These are phyloP conservation scores for Apis mellifera DNA, from an alignment of 1,140 invertebrate genomes.

Conservation along the genomic window DNA sequence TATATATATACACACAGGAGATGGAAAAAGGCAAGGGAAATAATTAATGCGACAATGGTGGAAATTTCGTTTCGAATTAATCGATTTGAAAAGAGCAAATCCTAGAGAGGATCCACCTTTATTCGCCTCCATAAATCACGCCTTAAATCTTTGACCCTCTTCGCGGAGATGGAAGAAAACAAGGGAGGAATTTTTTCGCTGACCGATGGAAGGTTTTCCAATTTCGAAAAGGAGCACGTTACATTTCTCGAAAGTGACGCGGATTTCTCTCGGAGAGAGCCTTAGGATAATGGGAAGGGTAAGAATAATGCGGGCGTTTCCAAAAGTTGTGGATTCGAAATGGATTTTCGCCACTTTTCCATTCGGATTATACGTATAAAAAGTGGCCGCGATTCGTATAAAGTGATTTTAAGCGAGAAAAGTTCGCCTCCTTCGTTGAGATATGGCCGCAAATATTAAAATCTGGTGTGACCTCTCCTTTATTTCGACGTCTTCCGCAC, in stretches of 20 bases:
- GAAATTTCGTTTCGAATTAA: too few species aligned
- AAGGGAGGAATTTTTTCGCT: not conserved
- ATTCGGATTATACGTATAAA: too few species aligned
- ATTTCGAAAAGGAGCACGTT: constrained; percentile 5
- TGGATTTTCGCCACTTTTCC: constrained; percentile 66
- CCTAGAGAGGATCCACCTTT: too few species aligned
- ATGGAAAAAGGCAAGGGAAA: constrained; percentile 1
- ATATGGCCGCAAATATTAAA: constrained; percentile 77
- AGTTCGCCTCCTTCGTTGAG: constrained; percentile 67
- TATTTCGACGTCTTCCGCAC: not conserved
- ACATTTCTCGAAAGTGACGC: not conserved
- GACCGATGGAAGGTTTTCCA: constrained; percentile 17
- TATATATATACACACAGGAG: not conserved
- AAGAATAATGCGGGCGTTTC: constrained; percentile 69
- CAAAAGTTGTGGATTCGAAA: constrained; percentile 60
- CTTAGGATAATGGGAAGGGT: constrained; percentile 60
- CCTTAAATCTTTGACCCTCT: too few species aligned
- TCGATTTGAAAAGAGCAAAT: too few species aligned
- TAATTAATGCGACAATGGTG: constrained; percentile 8
- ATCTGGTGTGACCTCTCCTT: constrained; percentile 58
- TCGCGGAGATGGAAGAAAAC: too few species aligned
- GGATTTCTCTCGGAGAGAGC: too few species aligned
- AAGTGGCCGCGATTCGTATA: constrained; percentile 69
- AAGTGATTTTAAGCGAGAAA: constrained; percentile 72
- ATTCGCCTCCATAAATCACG: too few species aligned